Evolutionary conservation across 2,888 invertebrate genomes (phyloP), one percentile per base, ranked within the genome.

Genomic region (Heteropelma amictum): DNA sequence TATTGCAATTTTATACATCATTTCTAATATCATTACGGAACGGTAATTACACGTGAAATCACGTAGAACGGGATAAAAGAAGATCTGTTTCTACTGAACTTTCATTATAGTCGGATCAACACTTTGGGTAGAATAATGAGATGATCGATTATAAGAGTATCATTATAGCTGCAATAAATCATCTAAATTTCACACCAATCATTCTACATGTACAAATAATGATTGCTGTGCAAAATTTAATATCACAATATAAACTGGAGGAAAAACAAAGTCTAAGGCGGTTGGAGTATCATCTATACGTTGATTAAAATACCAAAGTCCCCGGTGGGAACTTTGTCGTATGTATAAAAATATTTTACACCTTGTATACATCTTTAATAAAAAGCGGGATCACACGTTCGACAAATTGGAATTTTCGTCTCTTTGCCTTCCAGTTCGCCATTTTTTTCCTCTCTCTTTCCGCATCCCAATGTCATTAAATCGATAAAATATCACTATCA

Each of bases 341-440:
- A 65, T 61, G 70, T 75, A 75, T 61, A 75, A 75, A 75, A 71
- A 73, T 73, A 75, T 75, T 71, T 65, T 75, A 67, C 74, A 65
- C 53, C 53, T 56, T 70, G 61, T 58, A 33, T 58, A 30, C 51
- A 58, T 67, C 10, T 67, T 49, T 67, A 71, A 65, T 67, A 49
- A 65, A 49, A 7, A 69, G 64, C 53, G 69, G 23, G 10, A 61
- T 61, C 61, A 63, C 38, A 17, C 45, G 40, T 45, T 67, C 42
- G 17, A 26, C 40, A 17, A 33, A 28, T 28, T 38, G 42, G n/a
- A n/a, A n/a, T n/a, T n/a, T n/a, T n/a, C 38, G 5, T 12, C 35
- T 60, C 67, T 14, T 40, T 19, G n/a, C n/a, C n/a, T n/a, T 38
- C 19, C 6, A 5, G 2, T 38, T 42, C 26, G 23, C 23, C 1